Evolutionary conservation across 2,888 invertebrate species (phyloP).

Genomic region (Cataglyphis cursor): DNA sequence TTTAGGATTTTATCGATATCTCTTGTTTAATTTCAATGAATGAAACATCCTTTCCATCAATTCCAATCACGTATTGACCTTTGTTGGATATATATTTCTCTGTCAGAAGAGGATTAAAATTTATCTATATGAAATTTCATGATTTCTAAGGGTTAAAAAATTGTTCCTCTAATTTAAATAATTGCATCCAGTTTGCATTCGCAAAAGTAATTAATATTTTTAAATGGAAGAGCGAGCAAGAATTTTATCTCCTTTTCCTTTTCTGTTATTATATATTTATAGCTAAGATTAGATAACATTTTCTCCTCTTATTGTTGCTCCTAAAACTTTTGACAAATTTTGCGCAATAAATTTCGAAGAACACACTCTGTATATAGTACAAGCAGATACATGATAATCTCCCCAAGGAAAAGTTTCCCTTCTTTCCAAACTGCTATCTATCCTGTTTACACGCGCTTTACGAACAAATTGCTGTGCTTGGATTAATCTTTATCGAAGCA

Average conservation of each 20-base stretch:
- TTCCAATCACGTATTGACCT: slow-evolving; percentile 18
- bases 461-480: slow-evolving; percentile 38
- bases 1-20: slow-evolving; percentile 13
- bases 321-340: neutral
- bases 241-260: neutral
- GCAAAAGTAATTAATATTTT: neutral
- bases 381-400: slow-evolving; percentile 41
- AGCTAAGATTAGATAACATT: neutral
- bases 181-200: neutral
- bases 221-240: neutral
- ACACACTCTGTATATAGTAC: neutral
- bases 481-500: slow-evolving; percentile 43
- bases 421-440: slow-evolving; percentile 45
- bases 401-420: slow-evolving; percentile 29
- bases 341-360: slow-evolving; percentile 4
- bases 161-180: neutral
- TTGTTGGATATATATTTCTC: neutral
- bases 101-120: neutral
- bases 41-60: slow-evolving; percentile 31
- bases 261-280: neutral
- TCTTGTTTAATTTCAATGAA: slow-evolving; percentile 33
- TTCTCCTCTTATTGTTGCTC: neutral
- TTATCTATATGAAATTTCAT: neutral
- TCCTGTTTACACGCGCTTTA: slow-evolving; percentile 48
- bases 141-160: neutral